Base-by-base conservation (phyloP, 2,797 vertebrate species). In the Anisognathus igniventris region DNA sequence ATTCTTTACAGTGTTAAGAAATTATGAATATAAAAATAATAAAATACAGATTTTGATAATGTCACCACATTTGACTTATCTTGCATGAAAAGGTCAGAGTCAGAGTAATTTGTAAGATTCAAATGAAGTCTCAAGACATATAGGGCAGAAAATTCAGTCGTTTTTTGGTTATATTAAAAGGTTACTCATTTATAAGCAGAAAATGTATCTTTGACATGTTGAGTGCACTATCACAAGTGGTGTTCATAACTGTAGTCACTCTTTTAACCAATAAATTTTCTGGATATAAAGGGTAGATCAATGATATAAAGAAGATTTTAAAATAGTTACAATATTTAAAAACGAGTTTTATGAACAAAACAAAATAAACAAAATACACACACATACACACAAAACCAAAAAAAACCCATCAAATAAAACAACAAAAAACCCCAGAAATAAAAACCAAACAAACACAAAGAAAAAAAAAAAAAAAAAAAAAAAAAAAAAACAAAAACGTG, bases 61-160 rank as follows among this genome's bases (percentile, higher is more conserved):
- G 91, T 94, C 88, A 92, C 83, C 78, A 64, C 88, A 25, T 97
- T 92, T 95, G 91, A 96, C 88, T 95, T 94, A 84, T 86, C 95
- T 91, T 90, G 83, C 94, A 91, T 79, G 90, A 87, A 96, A 97
- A 96, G 94, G 91, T 96, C 96, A 96, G 74, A 95, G 53, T 75
- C 58, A 67, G 74, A 95, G 54, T 44, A 82, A 88, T 96, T 94
- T 76, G 64, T 66, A 86, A 77, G 35, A 96, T 91, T 96, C 91
- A 95, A 39, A 95, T 87, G 57, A 95, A 95, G 42, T 96, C 70
- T 89, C 81, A 90, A 90, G 75, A 80, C 54, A 79, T 39, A 70
- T n/a, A 82, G 51, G 81, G 66, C 35, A 82, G 74, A 94, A 92
- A 95, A 96, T 91, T 94, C 85, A 45, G 72, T 76, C 72, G 10